phyloP scores from a whole-genome alignment of 2,888 invertebrate genomes.

The Ochlodes sylvanus region DNA sequence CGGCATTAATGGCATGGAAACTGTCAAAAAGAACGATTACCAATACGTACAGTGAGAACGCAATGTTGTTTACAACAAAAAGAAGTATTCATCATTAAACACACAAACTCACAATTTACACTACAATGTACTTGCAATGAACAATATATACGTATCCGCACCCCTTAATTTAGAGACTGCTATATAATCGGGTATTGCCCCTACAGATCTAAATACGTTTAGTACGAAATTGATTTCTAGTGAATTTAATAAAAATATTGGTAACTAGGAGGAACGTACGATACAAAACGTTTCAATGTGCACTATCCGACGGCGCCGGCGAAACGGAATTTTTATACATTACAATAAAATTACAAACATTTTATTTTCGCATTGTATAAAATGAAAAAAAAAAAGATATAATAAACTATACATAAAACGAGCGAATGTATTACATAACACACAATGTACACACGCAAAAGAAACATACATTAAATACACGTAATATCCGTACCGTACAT shows the following conservation, averaged over 20 bases:
- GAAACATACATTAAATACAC: conserved; percentile 37
- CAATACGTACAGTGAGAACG: conserved; percentile 13
- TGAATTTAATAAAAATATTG: conserved; percentile 35
- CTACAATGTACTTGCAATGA: conserved; percentile 29
- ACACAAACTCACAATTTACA: conserved; percentile 17
- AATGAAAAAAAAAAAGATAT: conserved; percentile 55
- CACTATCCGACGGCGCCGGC: conserved; percentile 19
- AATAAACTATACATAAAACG: conserved; percentile 65
- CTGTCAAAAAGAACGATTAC: background rate
- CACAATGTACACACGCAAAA: conserved; percentile 26
- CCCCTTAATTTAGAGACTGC: conserved; percentile 22
- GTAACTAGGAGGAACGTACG: conserved; percentile 36
- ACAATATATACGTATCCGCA: conserved; percentile 10
- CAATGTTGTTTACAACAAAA: conserved; percentile 7
- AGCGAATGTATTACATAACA: conserved; percentile 49
- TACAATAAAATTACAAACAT: conserved; percentile 56
- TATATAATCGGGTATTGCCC: conserved; percentile 18
- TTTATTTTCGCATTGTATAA: conserved; percentile 57
- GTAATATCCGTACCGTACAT: conserved; percentile 28
- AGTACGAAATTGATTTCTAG: conserved; percentile 27
- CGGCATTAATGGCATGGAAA: background rate
- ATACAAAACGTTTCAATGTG: conserved; percentile 15
- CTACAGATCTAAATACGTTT: conserved; percentile 32
- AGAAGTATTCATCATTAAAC: conserved; percentile 11
- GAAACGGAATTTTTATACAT: conserved; percentile 26